Percentiles rank a stretch among this genome's conserved stretches.
Conservation (phyloP, 2,888 invertebrate genomes). For the Saturnia pavonia region DNA sequence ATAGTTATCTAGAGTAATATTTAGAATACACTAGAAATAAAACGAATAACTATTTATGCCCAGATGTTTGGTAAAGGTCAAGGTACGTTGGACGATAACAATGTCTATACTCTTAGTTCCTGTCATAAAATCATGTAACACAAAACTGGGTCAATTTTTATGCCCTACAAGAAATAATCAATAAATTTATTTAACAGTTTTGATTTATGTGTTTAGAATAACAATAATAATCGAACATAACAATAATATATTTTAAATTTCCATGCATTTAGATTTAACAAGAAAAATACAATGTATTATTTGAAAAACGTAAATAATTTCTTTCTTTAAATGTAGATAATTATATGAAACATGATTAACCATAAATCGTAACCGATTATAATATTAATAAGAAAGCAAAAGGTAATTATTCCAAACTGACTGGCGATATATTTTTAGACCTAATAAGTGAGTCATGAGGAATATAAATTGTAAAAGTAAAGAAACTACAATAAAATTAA, state of each 20-base stretch:
- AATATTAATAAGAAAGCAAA: slow-evolving; percentile 16
- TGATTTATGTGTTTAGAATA: background rate
- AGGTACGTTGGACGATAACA: background rate
- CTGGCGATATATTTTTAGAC: slow-evolving; percentile 56
- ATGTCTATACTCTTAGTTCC: slow-evolving; percentile 25
- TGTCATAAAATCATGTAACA: slow-evolving; percentile 20
- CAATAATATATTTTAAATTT: background rate
- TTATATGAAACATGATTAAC: background rate
- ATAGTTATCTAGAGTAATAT: background rate
- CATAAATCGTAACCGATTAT: background rate
- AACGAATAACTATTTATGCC: background rate
- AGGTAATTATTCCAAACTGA: slow-evolving; percentile 35
- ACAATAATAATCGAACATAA: slow-evolving; percentile 23
- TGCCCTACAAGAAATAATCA: background rate
- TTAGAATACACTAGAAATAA: background rate
- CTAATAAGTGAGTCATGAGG: slow-evolving; percentile 69
- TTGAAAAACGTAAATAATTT: background rate
- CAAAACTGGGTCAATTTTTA: background rate
- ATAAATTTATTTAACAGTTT: background rate
- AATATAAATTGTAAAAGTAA: slow-evolving; percentile 59
- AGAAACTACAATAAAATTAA: slow-evolving; percentile 66
- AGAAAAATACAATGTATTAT: background rate
- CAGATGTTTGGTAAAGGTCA: slow-evolving; percentile 2
- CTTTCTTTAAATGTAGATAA: background rate
- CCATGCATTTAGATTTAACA: background rate